phyloP scores from a whole-genome alignment of 2,888 invertebrate species.

The Cabera pusaria region DNA sequence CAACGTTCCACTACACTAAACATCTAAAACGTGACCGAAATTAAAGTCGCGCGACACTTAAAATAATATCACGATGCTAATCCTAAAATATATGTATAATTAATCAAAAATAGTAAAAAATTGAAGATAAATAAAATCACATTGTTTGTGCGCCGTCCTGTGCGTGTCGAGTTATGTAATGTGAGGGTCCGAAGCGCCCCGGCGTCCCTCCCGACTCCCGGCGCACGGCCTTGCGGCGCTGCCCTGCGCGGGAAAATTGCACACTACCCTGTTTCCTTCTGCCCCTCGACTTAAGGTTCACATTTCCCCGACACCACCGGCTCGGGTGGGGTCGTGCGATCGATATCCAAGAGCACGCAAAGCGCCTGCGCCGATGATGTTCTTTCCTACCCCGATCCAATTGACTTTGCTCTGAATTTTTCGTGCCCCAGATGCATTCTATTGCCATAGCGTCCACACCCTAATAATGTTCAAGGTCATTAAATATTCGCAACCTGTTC shows the following conservation, averaged over 20 bases:
- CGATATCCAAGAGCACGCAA: constrained; percentile 34
- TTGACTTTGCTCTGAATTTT: constrained; percentile 38
- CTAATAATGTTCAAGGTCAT: constrained; percentile 54
- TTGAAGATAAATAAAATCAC: constrained; percentile 78
- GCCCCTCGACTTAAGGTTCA: constrained; percentile 15
- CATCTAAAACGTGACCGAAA: constrained; percentile 58
- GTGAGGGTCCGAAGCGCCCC: constrained; percentile 66
- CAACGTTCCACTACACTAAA: constrained; percentile 53
- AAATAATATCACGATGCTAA: constrained; percentile 73
- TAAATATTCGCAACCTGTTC: not conserved
- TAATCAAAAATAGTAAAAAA: constrained; percentile 72
- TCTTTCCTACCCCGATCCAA: constrained; percentile 26
- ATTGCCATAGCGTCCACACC: constrained; percentile 40
- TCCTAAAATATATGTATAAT: constrained; percentile 77
- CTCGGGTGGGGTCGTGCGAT: constrained; percentile 28
- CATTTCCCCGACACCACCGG: constrained; percentile 1
- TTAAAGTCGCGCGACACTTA: constrained; percentile 66
- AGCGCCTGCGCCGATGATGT: constrained; percentile 38
- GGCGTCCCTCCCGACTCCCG: constrained; percentile 51
- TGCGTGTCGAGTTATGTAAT: constrained; percentile 82
- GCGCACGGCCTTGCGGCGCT: constrained; percentile 41
- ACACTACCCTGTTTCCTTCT: constrained; percentile 22
- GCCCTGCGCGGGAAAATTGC: constrained; percentile 42
- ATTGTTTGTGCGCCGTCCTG: constrained; percentile 83
- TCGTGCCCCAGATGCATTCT: constrained; percentile 56